Evolutionary conservation across 2,888 invertebrate genomes (phyloP), one percentile per base, ranked within the genome.

Genomic region (Mimumesa dahlbomi): DNA sequence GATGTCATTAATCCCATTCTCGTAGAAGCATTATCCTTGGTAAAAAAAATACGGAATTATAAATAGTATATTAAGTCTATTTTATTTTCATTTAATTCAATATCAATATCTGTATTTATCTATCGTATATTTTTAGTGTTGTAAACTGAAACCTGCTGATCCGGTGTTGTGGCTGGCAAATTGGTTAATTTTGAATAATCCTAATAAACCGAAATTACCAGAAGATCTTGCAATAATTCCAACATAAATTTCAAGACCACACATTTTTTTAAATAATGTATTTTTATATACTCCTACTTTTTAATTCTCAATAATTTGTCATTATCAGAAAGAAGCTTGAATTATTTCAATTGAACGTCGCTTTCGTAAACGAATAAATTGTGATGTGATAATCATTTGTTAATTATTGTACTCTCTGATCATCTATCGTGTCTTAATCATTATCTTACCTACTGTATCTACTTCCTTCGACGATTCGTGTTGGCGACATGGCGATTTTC

Each of bases 141-240:
- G 94, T 81, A 88, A 93, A 90, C 91, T 92, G 81, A 94, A 94
- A 73, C 96, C 96, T 0, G 90, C 91, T 0, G 95, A 96, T 87
- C 96, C 96, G 0, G 90, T 96, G 36, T 86, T 93, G 22, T 95
- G 94, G 94, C 89, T 97, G 40, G 95, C 95, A 0, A 94, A 95
- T 75, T 94, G 95, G 92, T 90, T 97, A 38, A 89, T 94, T 4
- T 89, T 91, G 40, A 93, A 95, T 87, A 96, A 96, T 90, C 95
- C 95, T 2, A 94, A 94, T 85, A 93, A 93, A 84, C 95, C 94
- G 0, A 91, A 88, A 77, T 84, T 90, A 21, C 70, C 77, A 2
- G 58, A 72, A 18, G 59, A 78, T 16, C 71, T 79, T 22, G 66
- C 68, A 5, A 59, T 73, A 29, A 61, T 72, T 19, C 69, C 69